Evolutionary conservation across 2,113 vertebrate genomes (phyloP), one percentile per base, ranked within the genome.

Genomic region (Lepus timidus): DNA sequence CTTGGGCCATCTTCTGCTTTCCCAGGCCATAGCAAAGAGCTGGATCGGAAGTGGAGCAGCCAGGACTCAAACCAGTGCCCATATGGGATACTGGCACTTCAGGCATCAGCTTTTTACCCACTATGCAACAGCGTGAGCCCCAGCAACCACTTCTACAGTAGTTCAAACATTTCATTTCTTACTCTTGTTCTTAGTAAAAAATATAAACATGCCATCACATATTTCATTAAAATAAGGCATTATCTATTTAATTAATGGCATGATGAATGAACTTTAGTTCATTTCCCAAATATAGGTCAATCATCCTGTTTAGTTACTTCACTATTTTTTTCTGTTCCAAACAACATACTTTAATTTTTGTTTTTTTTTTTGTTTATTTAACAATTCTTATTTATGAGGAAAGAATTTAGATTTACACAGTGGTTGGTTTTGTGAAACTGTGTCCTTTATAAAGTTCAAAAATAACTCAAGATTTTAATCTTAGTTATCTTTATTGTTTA

Each of bases 381-480:
- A 44, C 27, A 86, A 49, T 82, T 86, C 33, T 83, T 62, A 49
- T 96, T 93, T 89, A 23, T 5, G 82, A 95, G 20, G 16, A n/a
- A 90, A 86, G 13, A 87, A 86, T 82, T 93, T 19, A 19, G 11
- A 9, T 9, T 51, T 49, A 27, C 25, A 20, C 6, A 85, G 49
- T 8, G n/a, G 16, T 90, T 95, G 39, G 62, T 74, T 91, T 90
- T 73, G n/a, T 93, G 49, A 90, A 80, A 75, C 1, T 75, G 68
- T 68, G 10, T 64, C 49, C n/a, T 68, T n/a, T 62, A 22, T 39
- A 70, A 4, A 36, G 22, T 62, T 68, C 84, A 6, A 2, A 83
- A 82, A 67, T 83, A 62, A 78, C 6, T 58, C 31, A 22, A 87
- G 8, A 33, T 65, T 90, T 83, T 90, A 17, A 61, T 82, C 73